These are phyloP conservation scores for Ceratotherium simum DNA, from an alignment of 2,113 vertebrate genomes.

Conservation along the genomic window DNA sequence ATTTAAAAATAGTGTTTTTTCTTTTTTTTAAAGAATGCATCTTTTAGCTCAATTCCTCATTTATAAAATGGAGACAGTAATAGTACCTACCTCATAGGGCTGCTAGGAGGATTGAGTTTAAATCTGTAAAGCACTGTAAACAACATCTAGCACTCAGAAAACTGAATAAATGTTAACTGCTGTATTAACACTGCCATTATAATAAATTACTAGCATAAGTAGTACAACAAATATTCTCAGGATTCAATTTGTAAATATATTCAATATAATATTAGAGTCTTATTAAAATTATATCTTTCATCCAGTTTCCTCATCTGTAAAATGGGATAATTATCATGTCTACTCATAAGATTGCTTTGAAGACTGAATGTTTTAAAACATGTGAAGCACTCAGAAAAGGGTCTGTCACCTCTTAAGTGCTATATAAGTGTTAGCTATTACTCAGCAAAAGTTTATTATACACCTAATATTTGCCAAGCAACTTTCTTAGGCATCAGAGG, in stretches of 20 bases:
- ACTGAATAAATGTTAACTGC: background rate
- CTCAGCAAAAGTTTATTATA: background rate
- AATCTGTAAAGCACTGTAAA: background rate
- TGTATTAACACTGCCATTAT: background rate
- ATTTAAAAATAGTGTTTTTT: background rate
- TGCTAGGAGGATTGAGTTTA: background rate
- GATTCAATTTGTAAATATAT: conserved; percentile 8
- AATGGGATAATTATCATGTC: background rate
- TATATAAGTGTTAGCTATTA: background rate
- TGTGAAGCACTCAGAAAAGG: background rate
- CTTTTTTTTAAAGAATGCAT: background rate
- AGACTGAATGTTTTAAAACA: background rate
- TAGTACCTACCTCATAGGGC: background rate
- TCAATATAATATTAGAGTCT: background rate
- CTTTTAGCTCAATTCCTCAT: background rate
- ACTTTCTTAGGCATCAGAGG: background rate
- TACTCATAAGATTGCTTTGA: background rate
- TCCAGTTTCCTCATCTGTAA: background rate
- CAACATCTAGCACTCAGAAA: background rate
- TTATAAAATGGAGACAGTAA: background rate
- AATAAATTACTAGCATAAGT: background rate
- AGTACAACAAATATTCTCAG: background rate
- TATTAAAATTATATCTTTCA: background rate
- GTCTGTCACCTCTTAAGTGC: background rate
- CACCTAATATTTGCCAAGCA: background rate